A percentile compares a stretch with the other conserved stretches of the same genome.
phyloP scores from a whole-genome alignment of 2,797 vertebrate species.

The Sternotherus odoratus region DNA sequence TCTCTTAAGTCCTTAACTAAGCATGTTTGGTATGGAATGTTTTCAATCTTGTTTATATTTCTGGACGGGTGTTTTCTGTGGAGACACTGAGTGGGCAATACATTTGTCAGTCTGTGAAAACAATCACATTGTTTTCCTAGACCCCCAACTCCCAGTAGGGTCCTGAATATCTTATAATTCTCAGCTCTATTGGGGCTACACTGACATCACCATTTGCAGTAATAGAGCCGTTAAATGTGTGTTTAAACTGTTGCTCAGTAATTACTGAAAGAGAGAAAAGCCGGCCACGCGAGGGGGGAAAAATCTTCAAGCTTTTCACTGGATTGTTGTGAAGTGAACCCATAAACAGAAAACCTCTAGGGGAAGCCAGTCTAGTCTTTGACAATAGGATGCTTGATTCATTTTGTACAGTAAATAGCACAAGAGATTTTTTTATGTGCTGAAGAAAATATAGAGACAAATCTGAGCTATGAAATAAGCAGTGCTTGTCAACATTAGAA shows the following conservation, averaged over 20 bases:
- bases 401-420: conserved; percentile 21
- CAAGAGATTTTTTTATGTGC: not conserved
- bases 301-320: conserved; percentile 34
- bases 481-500: conserved; percentile 38
- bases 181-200: conserved; percentile 12
- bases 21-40: not conserved
- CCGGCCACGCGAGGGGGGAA: conserved; percentile 3
- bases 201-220: conserved; percentile 47
- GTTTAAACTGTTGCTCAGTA: conserved; percentile 48
- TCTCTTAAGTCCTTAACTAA: conserved; percentile 60
- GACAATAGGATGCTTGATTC: conserved; percentile 24
- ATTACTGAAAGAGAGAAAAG: conserved; percentile 51
- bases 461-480: conserved; percentile 46
- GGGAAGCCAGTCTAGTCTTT: conserved; percentile 19
- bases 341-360: conserved; percentile 36
- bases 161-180: conserved; percentile 25
- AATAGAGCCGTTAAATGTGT: conserved; percentile 57
- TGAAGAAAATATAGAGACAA: conserved; percentile 27
- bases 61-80: conserved; percentile 39
- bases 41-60: conserved; percentile 56
- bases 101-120: conserved; percentile 59
- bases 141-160: not conserved
- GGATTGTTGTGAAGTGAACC: conserved; percentile 48
- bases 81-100: conserved; percentile 32
- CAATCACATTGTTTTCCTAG: not conserved